A percentile compares a stretch with the other conserved stretches of the same genome.
Evolutionary conservation across 2,797 vertebrate genomes (phyloP).

Genomic region (Gallinago nigripennis): DNA sequence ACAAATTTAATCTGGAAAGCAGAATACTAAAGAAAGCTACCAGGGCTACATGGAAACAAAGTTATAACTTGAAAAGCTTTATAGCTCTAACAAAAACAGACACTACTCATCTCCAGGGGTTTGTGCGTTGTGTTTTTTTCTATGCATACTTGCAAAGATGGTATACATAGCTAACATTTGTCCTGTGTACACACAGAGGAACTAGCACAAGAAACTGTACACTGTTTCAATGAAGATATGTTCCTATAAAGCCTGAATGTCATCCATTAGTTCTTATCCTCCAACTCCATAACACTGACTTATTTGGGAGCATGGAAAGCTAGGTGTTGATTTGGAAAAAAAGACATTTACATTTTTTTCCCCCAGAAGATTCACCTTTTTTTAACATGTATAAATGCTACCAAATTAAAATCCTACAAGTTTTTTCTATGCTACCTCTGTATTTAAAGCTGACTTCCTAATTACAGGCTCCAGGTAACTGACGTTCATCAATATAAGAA

Average conservation of each 20-base stretch:
- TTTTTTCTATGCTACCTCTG: background rate
- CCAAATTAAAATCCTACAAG: background rate
- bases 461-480: background rate
- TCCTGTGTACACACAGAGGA: background rate
- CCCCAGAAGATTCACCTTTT: rapidly evolving
- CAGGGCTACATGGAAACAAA: background rate
- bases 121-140: background rate
- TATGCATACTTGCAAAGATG: rapidly evolving
- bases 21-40: background rate
- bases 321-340: background rate
- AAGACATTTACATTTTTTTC: rapidly evolving
- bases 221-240: background rate
- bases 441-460: background rate
- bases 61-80: background rate
- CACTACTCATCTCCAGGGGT: background rate
- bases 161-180: background rate
- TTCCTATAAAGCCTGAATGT: background rate
- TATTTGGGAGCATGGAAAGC: background rate
- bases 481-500: background rate
- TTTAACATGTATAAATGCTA: background rate
- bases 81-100: background rate
- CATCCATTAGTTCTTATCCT: background rate
- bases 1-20: background rate
- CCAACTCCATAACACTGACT: background rate
- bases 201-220: background rate